Base-by-base conservation (phyloP, 1,140 invertebrate genomes). In the Acromyrmex echinatior region DNA sequence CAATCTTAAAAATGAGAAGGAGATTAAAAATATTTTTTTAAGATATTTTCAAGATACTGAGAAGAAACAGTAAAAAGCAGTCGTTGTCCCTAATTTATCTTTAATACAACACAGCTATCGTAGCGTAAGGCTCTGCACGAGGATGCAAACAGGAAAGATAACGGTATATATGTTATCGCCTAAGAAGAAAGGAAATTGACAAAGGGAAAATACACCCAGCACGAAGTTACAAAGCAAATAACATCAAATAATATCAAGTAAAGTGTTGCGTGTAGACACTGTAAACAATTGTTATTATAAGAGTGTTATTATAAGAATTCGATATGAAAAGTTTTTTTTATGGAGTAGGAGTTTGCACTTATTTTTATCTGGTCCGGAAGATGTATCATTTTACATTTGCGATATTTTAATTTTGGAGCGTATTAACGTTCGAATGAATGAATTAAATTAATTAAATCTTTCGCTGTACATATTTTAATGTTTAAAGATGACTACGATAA, bases 191-290 rank as follows among this genome's bases (percentile, higher is more conserved):
- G 60, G 82, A 39, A 45, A 9, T 60, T 3, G 53, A 62, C 45
- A 31, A 60, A 21, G 31, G 16, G 58, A 63, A 28, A 62, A 28
- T 31, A 39, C 7, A 7, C 31, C 4, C 9, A 4, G 21, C 12
- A n/a, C 14, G 6, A 65, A 35, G 9, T 71, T 53, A 49, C 21
- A 21, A 25, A 1, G 51, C 86, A 87, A 90, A 62, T 86, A 81
- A 81, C 56, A 80, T 63, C 39, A 60, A 62, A 18, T 7, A 51
- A 80, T 60, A 35, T 79, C 58, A 53, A 45, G 65, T 63, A 86
- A 86, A 82, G 81, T 84, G 68, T 28, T 84, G 68, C 21, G 60
- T 76, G 74, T 78, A 60, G 78, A 88, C 76, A 82, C 28, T n/a
- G 21, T 62, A 87, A 88, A 90, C 58, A 87, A 78, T 25, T 77